Base-by-base conservation (phyloP, 2,888 invertebrate genomes). In the Amphipyra tragopoginis region DNA sequence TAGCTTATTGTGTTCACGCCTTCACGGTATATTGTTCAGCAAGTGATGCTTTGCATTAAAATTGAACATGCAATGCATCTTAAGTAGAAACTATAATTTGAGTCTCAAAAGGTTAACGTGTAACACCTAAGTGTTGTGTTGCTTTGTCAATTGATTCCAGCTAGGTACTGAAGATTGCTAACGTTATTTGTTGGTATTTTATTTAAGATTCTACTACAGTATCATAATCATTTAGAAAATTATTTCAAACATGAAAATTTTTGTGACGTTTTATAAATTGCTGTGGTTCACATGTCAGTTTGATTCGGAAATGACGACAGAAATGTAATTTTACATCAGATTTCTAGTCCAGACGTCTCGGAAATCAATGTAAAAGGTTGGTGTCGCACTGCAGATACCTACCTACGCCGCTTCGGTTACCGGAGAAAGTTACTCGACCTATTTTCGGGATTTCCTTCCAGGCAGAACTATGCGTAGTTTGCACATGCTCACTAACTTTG, bases 321-420 rank as follows among this genome's bases (percentile, higher is more conserved):
- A 36, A 61, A 47, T 43, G 14, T 10, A 13, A 55, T 51, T 62
- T 72, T 26, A 26, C 21, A 47, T 38, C 33, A 71, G 14, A 40
- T 59, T 79, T 63, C 36, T 45, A 38, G 58, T 50, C 71, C 67
- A 82, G 79, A 82, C 67, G 76, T 84, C 79, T 84, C 68, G 57
- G 83, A 87, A 88, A 90, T 90, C 87, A 86, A 89, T 89, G 87
- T 86, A 75, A 75, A 77, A 85, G 78, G 79, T 50, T 84, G 73
- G 80, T 89, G 92, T 89, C 92, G 92, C 92, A 92, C 84, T 92
- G 92, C 92, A 89, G 92, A 91, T 90, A 87, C 80, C 83, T 86
- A 87, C 79, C 79, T 77, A 79, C 68, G 68, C 65, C 64, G 82
- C 81, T 82, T 81, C 75, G 77, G 77, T 66, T 79, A 77, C 62